A percentile compares a stretch with the other conserved stretches of the same genome.
Conservation (phyloP, 2,113 vertebrate species). For the Formicarius rufipectus region DNA sequence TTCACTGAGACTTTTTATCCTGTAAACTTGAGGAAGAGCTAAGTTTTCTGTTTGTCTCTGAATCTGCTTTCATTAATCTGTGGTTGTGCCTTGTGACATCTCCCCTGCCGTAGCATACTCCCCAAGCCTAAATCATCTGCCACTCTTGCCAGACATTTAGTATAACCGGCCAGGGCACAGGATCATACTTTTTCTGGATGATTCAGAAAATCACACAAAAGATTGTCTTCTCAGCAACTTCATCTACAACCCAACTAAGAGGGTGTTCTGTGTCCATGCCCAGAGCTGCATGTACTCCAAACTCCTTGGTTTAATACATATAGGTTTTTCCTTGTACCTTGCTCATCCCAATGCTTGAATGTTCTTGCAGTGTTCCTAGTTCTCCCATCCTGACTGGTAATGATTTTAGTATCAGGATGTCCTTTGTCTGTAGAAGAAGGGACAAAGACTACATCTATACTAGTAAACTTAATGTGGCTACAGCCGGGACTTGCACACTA, state of each 20-base stretch:
- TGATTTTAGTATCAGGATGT: neutral
- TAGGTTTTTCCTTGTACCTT: neutral
- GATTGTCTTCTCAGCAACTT: neutral
- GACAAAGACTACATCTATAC: neutral
- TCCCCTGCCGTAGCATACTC: neutral
- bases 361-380: neutral
- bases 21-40: neutral
- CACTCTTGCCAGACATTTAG: neutral
- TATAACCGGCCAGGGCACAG: neutral
- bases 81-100: neutral
- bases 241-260: neutral
- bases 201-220: neutral
- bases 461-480: neutral
- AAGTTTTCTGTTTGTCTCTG: neutral
- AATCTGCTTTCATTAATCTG: neutral
- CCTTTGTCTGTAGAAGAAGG: neutral
- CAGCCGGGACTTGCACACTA: neutral
- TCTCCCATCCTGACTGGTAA: neutral
- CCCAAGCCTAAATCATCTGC: neutral
- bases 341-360: neutral
- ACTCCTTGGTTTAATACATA: neutral
- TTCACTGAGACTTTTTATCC: neutral
- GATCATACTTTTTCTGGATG: neutral
- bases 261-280: neutral
- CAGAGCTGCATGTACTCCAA: neutral